Evolutionary conservation across 2,113 vertebrate species (phyloP), one percentile per base, ranked within the genome.

Genomic region (Geococcyx californianus): DNA sequence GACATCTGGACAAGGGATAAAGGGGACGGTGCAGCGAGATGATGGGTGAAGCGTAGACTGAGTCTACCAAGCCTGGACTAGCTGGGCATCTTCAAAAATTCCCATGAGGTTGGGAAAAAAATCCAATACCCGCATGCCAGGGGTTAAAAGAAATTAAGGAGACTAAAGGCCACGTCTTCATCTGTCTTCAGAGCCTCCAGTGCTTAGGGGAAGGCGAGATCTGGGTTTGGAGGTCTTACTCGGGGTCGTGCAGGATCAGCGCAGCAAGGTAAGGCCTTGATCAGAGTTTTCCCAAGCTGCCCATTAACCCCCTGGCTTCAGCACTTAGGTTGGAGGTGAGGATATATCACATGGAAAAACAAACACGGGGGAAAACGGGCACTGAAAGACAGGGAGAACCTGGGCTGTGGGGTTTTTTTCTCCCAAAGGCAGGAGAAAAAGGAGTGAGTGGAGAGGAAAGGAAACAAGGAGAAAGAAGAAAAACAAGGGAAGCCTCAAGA

Each of bases 341-440:
- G 95, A 82, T 24, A 5, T 82, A 63, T 59, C 3, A 25, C 8
- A 14, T 6, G 11, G 73, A 33, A 91, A 96, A 93, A 68, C 49
- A 91, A 95, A 87, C 84, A 59, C 0, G 0, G 55, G 10, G 82
- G 26, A 12, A 75, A 93, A 44, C 0, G 6, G 56, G 1, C 74
- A 68, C 74, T 91, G 92, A 96, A 56, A 85, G 92, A 94, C n/a
- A 34, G 26, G 78, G 95, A 85, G n/a, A 94, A 44, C 20, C 92
- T 64, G 84, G 77, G 20, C 51, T 40, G 79, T 34, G 52, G 19
- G 55, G 11, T 47, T 24, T 19, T 56, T 17, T 18, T 10, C 29
- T 66, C 89, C 86, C 80, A 47, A 45, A 76, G 80, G 73, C 79
- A 52, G 29, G 55, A 60, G 63, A 47, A 31, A 84, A 82, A 88